These are phyloP conservation scores for Euplexia lucipara DNA, from an alignment of 2,888 invertebrate genomes.

Conservation along the genomic window DNA sequence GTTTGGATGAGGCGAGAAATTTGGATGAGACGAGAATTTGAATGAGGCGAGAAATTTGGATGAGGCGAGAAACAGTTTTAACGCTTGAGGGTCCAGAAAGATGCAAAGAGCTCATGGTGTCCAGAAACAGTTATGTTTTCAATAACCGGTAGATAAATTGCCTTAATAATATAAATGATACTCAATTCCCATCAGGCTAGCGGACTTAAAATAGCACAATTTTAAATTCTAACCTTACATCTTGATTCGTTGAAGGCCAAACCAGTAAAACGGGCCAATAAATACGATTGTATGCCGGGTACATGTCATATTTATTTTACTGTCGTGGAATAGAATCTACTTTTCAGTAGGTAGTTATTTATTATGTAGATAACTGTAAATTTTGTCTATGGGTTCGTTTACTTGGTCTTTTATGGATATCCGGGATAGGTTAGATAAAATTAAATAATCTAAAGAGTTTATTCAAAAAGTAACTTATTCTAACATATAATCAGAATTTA, in stretches of 20 bases:
- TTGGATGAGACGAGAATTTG: too few relatives aligned
- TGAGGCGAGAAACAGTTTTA: too few relatives aligned
- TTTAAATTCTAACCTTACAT: constrained; percentile 40
- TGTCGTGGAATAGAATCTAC: constrained; percentile 1
- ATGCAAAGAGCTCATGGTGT: too few relatives aligned
- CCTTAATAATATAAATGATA: background rate
- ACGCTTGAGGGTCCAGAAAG: too few relatives aligned
- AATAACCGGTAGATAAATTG: background rate
- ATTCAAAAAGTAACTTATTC: too few relatives aligned
- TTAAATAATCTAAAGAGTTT: background rate
- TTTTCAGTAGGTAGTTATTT: constrained; percentile 16
- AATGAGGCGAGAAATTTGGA: too few relatives aligned
- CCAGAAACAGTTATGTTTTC: too few relatives aligned
- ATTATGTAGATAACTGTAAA: constrained; percentile 26
- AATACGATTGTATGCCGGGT: constrained; percentile 27
- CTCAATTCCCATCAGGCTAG: background rate
- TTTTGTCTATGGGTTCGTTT: constrained; percentile 5
- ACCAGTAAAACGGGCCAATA: constrained; percentile 28
- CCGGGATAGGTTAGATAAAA: background rate
- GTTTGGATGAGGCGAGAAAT: too few relatives aligned
- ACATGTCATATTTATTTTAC: constrained; percentile 45
- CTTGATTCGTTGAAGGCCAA: constrained; percentile 49
- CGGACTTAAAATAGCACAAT: constrained; percentile 28
- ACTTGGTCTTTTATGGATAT: constrained; percentile 2
- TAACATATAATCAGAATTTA: too few relatives aligned